A percentile compares a stretch with the other conserved stretches of the same genome.
These are phyloP conservation scores for Thalassaphorura encarpata DNA, from an alignment of 1,140 invertebrate genomes.

Conservation along the genomic window DNA sequence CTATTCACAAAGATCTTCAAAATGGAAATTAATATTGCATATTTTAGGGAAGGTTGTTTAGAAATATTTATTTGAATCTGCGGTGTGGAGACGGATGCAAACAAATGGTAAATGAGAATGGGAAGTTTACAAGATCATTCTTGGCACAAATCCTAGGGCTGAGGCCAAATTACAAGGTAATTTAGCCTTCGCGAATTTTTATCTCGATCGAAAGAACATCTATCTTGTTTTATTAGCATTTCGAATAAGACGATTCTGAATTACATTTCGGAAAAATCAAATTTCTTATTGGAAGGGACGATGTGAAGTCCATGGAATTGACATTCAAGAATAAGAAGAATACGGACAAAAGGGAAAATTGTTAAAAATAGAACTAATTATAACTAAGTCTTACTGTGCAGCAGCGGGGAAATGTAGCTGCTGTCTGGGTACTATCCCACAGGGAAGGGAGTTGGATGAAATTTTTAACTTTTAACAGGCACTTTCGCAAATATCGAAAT, in stretches of 20 bases:
- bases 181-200: slow-evolving; percentile 5
- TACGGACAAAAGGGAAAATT: slow-evolving; percentile 67
- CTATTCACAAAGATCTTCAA: slow-evolving; percentile 54
- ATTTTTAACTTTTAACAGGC: too few species aligned
- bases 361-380: slow-evolving; percentile 42
- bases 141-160: slow-evolving; percentile 86
- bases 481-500: too few species aligned
- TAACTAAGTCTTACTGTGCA: too few species aligned
- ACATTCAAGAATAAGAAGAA: slow-evolving; percentile 78
- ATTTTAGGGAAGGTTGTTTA: slow-evolving; percentile 85
- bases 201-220: not conserved
- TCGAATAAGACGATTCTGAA: slow-evolving; percentile 90
- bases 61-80: slow-evolving; percentile 84
- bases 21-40: slow-evolving; percentile 80
- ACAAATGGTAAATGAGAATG: slow-evolving; percentile 76
- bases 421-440: too few species aligned
- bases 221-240: slow-evolving; percentile 55
- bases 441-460: too few species aligned
- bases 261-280: slow-evolving; percentile 84
- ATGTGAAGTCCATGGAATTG: slow-evolving; percentile 72
- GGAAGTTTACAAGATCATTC: slow-evolving; percentile 80
- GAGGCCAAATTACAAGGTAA: slow-evolving; percentile 75
- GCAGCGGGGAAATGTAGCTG: too few species aligned
- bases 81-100: slow-evolving; percentile 75
- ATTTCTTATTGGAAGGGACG: slow-evolving; percentile 72